Base-by-base conservation (phyloP, 2,113 vertebrate species). In the Strix uralensis region DNA sequence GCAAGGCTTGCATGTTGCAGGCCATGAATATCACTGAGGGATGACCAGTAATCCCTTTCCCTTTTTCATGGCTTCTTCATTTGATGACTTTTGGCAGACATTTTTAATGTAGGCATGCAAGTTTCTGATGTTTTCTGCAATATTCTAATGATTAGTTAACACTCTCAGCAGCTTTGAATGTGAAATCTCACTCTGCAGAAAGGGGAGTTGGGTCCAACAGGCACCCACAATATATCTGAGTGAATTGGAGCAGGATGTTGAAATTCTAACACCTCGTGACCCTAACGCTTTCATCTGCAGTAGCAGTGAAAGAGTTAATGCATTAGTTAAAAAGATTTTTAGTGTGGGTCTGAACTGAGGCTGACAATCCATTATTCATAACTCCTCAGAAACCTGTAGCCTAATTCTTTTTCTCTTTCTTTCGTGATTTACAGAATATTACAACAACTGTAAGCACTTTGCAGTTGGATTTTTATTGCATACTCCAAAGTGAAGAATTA, bases 311-410 rank as follows among this genome's bases (percentile, higher is more conserved):
- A 90, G 90, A 93, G 92, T 94, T 95, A 96, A 97, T 83, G 90
- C 94, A 95, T 90, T 97, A 96, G 92, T 92, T 93, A 78, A 80
- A 83, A 74, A 90, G 75, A 94, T 77, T 93, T 94, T 97, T 94
- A 90, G 54, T 59, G 14, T 34, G 34, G 47, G 51, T 65, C 71
- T 96, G 95, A 94, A 65, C 92, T 66, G 71, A 58, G 82, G 67
- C 82, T 92, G 95, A 95, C 92, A 96, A 93, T 81, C 93, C 96
- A 92, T 96, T 94, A 96, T 42, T 96, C 96, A 95, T 66, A 88
- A 93, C 82, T 91, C 66, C 51, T 96, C 70, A 65, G 79, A 88
- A 96, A 93, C 79, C 71, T 66, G 77, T 72, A 77, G 85, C 67
- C 65, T 94, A 70, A 74, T 74, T 94, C 75, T 96, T 80, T 80